phyloP scores from a whole-genome alignment of 2,113 vertebrate genomes.

The Anoplopoma fimbria region DNA sequence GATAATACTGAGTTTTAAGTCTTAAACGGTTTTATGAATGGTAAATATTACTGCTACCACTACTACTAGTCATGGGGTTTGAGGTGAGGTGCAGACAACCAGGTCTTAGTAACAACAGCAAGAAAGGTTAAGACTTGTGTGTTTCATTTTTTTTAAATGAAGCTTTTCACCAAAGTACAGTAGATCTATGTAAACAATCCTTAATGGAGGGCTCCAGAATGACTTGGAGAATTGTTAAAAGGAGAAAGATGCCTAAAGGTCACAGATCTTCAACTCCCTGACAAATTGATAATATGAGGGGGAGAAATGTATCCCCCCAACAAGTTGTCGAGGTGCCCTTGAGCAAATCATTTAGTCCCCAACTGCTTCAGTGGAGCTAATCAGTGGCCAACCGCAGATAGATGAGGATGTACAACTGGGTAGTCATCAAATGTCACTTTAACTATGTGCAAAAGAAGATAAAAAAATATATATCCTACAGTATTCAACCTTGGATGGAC shows the following conservation, averaged over 20 bases:
- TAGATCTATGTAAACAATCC: neutral
- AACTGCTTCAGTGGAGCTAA: constrained; percentile 41
- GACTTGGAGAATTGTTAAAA: constrained; percentile 1
- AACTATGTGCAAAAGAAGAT: neutral
- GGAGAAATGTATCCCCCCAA: constrained; percentile 44
- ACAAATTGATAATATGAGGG: constrained; percentile 40
- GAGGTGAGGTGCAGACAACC: neutral
- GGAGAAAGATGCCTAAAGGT: constrained; percentile 42
- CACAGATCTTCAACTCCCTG: constrained; percentile 28
- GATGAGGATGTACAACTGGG: neutral
- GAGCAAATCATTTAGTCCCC: constrained; percentile 46
- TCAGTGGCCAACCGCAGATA: constrained; percentile 40
- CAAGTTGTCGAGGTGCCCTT: constrained; percentile 49
- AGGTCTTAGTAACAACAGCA: neutral
- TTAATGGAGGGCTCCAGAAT: neutral
- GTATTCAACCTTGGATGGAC: neutral
- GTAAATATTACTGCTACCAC: neutral
- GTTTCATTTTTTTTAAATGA: neutral
- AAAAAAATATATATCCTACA: neutral
- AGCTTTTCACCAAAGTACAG: neutral
- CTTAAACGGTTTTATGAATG: neutral
- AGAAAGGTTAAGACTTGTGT: neutral
- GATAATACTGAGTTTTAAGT: neutral
- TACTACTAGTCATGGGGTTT: too few species aligned
- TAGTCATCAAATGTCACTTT: neutral